phyloP scores from a whole-genome alignment of 2,888 invertebrate species.

The Catocala fraxini region DNA sequence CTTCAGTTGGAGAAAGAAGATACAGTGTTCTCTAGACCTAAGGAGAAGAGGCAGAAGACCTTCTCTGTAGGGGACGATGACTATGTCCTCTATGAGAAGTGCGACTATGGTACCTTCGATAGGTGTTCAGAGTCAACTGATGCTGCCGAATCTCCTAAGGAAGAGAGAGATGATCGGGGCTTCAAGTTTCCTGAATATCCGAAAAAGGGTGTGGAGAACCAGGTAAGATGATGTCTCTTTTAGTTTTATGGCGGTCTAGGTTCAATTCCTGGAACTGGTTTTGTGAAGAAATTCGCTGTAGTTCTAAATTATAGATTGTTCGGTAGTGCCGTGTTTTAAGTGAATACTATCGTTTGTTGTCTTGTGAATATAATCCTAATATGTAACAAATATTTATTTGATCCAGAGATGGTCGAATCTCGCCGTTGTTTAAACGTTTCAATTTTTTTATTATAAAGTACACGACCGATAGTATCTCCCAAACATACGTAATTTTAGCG shows the following conservation, averaged over 20 bases:
- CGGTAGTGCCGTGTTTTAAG: no score
- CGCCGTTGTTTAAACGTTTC: no score
- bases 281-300: no score
- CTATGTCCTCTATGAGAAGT: constrained; percentile 77
- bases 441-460: no score
- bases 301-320: no score
- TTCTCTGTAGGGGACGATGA: constrained; percentile 76
- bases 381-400: no score
- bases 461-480: no score
- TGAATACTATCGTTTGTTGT: no score
- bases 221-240: constrained; percentile 65
- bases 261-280: neutral
- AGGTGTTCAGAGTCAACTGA: constrained; percentile 49
- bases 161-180: constrained; percentile 52
- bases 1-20: constrained; percentile 75
- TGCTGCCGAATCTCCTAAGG: constrained; percentile 62
- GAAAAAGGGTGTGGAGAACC: constrained; percentile 47
- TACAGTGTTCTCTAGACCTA: constrained; percentile 71
- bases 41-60: constrained; percentile 77
- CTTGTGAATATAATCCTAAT: no score
- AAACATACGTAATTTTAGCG: no score
- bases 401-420: no score
- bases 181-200: constrained; percentile 69
- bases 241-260: neutral
- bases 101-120: constrained; percentile 80